These are phyloP conservation scores for Mystacornis crossleyi DNA, from an alignment of 2,113 vertebrate genomes.

Conservation along the genomic window DNA sequence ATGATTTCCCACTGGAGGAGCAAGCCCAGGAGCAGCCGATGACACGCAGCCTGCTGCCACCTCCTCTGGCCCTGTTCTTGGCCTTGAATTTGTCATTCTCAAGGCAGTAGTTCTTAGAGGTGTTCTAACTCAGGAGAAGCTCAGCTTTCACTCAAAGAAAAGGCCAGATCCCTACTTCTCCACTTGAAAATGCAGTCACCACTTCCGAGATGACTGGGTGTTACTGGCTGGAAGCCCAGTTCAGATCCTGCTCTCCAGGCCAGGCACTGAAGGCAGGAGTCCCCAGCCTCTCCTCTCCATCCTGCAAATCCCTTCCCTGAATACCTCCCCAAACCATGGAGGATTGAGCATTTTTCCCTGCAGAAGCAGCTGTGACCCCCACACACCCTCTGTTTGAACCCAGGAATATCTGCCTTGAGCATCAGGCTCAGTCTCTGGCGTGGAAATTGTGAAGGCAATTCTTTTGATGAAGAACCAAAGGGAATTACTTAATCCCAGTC, in stretches of 20 bases:
- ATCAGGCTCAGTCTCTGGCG: not conserved
- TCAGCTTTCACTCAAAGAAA: not conserved
- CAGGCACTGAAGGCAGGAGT: not conserved
- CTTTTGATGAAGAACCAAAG: not conserved
- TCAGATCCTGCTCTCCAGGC: not conserved
- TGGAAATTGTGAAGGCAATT: not conserved
- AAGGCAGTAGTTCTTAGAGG: not conserved
- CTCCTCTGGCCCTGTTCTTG: not conserved
- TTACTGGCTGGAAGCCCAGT: not conserved
- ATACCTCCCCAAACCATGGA: not conserved
- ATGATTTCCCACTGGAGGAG: not conserved
- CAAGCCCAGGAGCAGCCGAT: fast-evolving
- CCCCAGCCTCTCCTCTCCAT: not conserved
- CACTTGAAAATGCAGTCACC: not conserved
- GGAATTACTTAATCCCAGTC: not conserved
- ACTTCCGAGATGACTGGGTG: not conserved
- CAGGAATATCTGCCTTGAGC: not conserved
- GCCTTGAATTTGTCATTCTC: not conserved
- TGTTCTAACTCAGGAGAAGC: not conserved
- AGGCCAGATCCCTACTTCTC: not conserved
- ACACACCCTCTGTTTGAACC: not conserved
- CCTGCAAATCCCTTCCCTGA: not conserved
- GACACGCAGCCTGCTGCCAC: not conserved
- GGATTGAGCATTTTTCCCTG: not conserved
- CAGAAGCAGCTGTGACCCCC: not conserved